These are phyloP conservation scores for Eledone cirrhosa DNA, from an alignment of 2,888 invertebrate genomes.

Conservation along the genomic window DNA sequence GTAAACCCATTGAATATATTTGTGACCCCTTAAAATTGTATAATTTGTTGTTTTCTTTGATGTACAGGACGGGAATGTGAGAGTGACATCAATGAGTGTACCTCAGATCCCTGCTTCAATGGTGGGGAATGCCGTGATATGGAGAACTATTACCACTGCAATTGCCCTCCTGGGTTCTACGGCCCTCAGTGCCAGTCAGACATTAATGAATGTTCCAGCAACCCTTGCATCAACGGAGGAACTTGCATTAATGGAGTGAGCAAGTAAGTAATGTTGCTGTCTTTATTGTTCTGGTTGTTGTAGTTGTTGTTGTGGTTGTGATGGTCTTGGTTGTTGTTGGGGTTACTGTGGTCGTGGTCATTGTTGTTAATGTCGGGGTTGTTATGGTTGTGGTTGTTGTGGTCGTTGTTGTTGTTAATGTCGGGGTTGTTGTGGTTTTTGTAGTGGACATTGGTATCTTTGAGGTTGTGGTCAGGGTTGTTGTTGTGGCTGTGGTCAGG, in stretches of 20 bases:
- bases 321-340: no score
- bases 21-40: no score
- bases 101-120: conserved; percentile 92
- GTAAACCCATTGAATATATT: no score
- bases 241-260: conserved; percentile 86
- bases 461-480: background rate
- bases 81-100: conserved; percentile 89
- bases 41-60: no score
- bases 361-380: background rate
- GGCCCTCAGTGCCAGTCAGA: conserved; percentile 70
- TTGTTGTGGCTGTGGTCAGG: background rate
- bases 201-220: conserved; percentile 91
- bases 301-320: background rate
- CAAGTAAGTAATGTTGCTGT: conserved; percentile 71
- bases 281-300: background rate
- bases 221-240: conserved; percentile 93
- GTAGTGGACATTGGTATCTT: background rate
- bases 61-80: conserved; percentile 38
- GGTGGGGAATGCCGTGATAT: conserved; percentile 87
- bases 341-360: background rate
- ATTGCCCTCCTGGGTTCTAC: conserved; percentile 75
- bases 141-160: conserved; percentile 90
- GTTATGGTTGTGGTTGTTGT: no score
- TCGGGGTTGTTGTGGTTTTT: no score
- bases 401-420: no score